These are phyloP conservation scores for Ischnura elegans DNA, from an alignment of 2,888 invertebrate genomes.

Conservation along the genomic window DNA sequence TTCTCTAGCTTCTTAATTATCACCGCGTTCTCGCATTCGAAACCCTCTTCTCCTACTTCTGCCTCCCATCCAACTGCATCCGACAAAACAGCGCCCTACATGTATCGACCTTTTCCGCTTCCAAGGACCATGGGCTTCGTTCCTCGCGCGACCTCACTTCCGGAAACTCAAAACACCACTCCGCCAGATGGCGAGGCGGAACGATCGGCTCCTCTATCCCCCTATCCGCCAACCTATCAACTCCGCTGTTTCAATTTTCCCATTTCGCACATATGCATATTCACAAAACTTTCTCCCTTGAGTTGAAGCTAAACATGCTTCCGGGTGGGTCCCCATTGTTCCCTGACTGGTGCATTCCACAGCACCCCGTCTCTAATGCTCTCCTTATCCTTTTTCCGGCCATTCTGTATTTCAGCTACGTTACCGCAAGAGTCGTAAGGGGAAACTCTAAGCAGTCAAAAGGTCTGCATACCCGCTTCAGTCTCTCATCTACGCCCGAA, in stretches of 20 bases:
- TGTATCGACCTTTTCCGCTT: background rate
- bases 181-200: conserved; percentile 22
- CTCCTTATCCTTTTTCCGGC: background rate
- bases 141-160: conserved; percentile 41
- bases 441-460: background rate
- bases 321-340: background rate
- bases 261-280: conserved; percentile 28
- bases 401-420: background rate
- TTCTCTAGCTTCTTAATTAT: conserved; percentile 12
- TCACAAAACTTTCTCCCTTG: background rate
- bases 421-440: background rate
- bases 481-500: background rate
- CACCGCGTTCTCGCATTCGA: background rate
- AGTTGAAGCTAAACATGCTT: background rate
- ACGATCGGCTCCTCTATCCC: background rate
- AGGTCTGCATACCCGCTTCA: background rate
- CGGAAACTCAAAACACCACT: background rate
- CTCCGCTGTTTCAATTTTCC: background rate
- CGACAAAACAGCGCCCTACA: background rate
- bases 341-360: background rate
- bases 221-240: background rate
- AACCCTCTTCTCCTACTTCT: background rate
- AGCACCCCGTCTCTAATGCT: background rate
- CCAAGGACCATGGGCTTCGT: background rate
- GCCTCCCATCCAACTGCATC: background rate